These are phyloP conservation scores for Eurytoma adleriae DNA, from an alignment of 2,888 invertebrate species.

Conservation along the genomic window DNA sequence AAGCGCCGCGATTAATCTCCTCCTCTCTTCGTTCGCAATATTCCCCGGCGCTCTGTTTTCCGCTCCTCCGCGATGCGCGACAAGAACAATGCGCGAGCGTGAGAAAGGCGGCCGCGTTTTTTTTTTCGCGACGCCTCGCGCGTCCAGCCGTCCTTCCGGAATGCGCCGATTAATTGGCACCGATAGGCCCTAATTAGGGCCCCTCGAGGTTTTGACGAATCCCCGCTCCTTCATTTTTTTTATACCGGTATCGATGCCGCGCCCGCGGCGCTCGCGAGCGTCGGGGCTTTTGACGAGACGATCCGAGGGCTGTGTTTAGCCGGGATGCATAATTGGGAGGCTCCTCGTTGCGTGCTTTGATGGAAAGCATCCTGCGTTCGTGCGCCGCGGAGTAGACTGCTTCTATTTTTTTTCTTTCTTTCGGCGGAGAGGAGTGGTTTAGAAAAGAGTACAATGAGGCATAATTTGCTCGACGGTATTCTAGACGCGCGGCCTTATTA, in stretches of 20 bases:
- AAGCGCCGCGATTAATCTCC: conserved; percentile 35
- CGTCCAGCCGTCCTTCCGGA: conserved; percentile 27
- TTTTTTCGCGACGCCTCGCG: conserved; percentile 31
- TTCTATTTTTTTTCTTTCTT: too few relatives aligned
- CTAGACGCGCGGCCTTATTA: too few relatives aligned
- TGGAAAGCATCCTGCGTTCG: too few relatives aligned
- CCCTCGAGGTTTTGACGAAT: conserved; percentile 10
- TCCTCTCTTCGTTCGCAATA: neutral
- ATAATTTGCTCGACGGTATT: too few relatives aligned
- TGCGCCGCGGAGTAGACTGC: too few relatives aligned
- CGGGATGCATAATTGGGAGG: conserved; percentile 24
- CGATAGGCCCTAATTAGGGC: conserved; percentile 41
- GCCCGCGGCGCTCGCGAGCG: too few relatives aligned
- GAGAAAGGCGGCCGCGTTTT: conserved; percentile 54
- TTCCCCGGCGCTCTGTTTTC: conserved; percentile 10
- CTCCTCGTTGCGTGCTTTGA: too few relatives aligned
- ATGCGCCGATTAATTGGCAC: conserved; percentile 50
- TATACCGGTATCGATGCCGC: neutral
- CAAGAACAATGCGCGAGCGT: conserved; percentile 55
- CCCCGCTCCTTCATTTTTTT: neutral
- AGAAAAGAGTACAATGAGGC: too few relatives aligned
- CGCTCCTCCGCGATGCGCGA: neutral
- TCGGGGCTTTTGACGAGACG: neutral
- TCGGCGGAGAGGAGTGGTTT: too few relatives aligned
- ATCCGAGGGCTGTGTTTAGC: conserved; percentile 6